phyloP scores from a whole-genome alignment of 2,113 vertebrate genomes.

The Lepisosteus osseus region DNA sequence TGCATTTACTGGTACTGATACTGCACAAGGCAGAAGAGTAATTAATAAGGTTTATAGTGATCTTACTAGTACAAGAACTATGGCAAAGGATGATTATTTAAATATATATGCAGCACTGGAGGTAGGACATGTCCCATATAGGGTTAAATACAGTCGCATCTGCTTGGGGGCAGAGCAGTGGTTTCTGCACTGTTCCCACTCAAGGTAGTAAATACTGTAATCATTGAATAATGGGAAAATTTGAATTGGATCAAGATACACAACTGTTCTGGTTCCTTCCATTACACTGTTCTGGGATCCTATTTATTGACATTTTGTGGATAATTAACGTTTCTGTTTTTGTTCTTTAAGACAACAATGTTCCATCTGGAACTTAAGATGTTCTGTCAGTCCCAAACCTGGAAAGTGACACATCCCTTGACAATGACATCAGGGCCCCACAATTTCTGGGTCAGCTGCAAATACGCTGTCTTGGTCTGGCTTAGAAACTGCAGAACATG shows the following conservation, averaged over 20 bases:
- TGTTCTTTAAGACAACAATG: background rate
- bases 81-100: no score
- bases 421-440: constrained; percentile 10
- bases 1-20: no score
- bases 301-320: background rate
- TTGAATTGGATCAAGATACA: background rate
- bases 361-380: background rate
- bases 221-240: background rate
- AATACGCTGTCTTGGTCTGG: background rate
- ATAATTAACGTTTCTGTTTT: background rate
- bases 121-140: no score
- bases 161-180: no score
- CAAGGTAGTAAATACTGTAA: background rate
- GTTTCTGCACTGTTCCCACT: no score
- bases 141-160: no score
- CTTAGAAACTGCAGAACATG: background rate
- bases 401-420: background rate
- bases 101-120: no score
- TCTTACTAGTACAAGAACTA: no score
- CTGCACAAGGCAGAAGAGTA: no score
- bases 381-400: background rate
- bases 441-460: background rate
- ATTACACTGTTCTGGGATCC: constrained; percentile 6
- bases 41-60: no score
- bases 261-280: background rate